Evolutionary conservation across 1,140 invertebrate genomes (phyloP).

Genomic region (Cephus cinctus): DNA sequence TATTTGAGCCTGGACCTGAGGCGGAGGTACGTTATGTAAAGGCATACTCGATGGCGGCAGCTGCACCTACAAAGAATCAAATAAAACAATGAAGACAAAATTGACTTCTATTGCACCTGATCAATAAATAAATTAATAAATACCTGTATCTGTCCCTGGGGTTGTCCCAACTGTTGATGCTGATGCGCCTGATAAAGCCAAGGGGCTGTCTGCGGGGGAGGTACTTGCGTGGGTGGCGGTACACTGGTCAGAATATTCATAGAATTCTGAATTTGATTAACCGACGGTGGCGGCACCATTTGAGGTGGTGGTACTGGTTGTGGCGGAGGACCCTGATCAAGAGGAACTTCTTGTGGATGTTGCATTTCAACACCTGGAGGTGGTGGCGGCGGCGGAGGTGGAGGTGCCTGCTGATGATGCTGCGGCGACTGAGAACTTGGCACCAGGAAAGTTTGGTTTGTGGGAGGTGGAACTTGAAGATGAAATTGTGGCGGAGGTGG

Average conservation of each 20-base stretch:
- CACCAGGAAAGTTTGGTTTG: constrained; percentile 46
- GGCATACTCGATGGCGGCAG: constrained; percentile 37
- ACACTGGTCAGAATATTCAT: constrained; percentile 51
- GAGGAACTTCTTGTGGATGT: constrained; percentile 38
- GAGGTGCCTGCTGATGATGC: constrained; percentile 13
- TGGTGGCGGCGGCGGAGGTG: constrained; percentile 32
- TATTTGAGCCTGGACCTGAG: constrained; percentile 46
- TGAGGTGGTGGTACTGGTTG: constrained; percentile 51
- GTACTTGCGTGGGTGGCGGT: constrained; percentile 46
- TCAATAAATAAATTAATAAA: too few relatives aligned
- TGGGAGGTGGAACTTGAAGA: constrained; percentile 42
- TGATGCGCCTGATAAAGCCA: constrained; percentile 48
- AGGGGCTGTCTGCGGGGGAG: constrained; percentile 42
- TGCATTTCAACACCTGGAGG: constrained; percentile 34
- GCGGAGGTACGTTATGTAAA: constrained; percentile 40
- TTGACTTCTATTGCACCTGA: too few relatives aligned
- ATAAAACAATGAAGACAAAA: too few relatives aligned
- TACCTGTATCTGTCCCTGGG: constrained; percentile 47
- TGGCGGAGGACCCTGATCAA: constrained; percentile 42
- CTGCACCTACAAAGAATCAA: constrained; percentile 29
- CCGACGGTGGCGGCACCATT: constrained; percentile 49
- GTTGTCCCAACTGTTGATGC: constrained; percentile 30
- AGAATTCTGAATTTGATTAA: constrained; percentile 43
- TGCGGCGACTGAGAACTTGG: constrained; percentile 33
- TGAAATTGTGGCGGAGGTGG: constrained; percentile 42